Conservation (phyloP, 1,140 invertebrate genomes). For the Hylaeus volcanicus region DNA sequence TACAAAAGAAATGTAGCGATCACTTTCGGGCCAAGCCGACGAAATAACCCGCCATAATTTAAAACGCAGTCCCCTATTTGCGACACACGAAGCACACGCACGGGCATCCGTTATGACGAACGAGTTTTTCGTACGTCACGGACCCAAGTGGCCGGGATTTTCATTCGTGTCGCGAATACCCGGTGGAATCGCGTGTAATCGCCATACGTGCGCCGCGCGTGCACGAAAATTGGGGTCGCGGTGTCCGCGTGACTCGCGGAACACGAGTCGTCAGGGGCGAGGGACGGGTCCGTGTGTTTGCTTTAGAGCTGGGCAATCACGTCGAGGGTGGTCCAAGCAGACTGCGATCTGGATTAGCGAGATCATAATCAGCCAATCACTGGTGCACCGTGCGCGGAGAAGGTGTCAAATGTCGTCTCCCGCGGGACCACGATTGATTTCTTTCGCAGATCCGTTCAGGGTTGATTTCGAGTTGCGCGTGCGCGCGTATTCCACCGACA, state of each 20-base stretch:
- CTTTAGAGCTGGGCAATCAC: constrained; percentile 71
- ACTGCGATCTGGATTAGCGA: constrained; percentile 71
- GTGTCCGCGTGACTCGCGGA: constrained; percentile 24
- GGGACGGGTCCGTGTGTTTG: constrained; percentile 56
- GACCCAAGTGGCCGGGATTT: constrained; percentile 47
- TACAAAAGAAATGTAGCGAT: neutral
- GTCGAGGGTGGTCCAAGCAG: constrained; percentile 67
- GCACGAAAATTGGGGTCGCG: constrained; percentile 57
- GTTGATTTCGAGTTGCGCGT: neutral
- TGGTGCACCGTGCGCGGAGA: constrained; percentile 40
- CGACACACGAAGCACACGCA: neutral
- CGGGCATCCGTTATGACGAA: constrained; percentile 9
- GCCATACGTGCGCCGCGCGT: constrained; percentile 32
- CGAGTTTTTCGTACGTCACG: constrained; percentile 46
- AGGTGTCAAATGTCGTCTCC: constrained; percentile 78
- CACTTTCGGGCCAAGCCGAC: neutral
- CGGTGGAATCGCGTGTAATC: constrained; percentile 63
- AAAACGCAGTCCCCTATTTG: neutral
- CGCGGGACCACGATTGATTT: constrained; percentile 69
- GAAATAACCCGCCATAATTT: neutral
- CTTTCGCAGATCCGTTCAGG: constrained; percentile 40
- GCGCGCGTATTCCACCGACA: constrained; percentile 9
- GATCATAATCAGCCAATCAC: constrained; percentile 78
- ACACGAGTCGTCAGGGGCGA: neutral
- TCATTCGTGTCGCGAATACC: constrained; percentile 47